Conservation (phyloP, 2,888 invertebrate species). For the Callyntrura sp. region DNA sequence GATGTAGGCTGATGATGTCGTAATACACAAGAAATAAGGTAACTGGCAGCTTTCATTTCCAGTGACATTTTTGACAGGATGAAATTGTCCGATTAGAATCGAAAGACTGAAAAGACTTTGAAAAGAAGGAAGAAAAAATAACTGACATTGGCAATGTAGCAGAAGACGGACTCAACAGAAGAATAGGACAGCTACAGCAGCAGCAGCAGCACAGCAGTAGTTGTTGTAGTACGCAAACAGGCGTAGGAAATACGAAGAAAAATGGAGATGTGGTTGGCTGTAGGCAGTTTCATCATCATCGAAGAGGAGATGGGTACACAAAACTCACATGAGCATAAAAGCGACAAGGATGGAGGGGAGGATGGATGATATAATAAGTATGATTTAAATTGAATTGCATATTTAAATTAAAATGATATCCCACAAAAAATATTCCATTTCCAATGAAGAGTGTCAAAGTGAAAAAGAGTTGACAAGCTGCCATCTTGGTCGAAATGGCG, state of each 20-base stretch:
- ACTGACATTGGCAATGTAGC: constrained; percentile 41
- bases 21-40: constrained; percentile 58
- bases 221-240: neutral
- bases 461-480: constrained; percentile 49
- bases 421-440: constrained; percentile 8
- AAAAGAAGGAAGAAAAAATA: constrained; percentile 5
- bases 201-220: no score
- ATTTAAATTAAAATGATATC: constrained; percentile 21
- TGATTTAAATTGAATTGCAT: constrained; percentile 10
- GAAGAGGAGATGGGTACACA: neutral
- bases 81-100: constrained; percentile 75
- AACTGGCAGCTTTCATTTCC: constrained; percentile 72
- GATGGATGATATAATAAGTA: neutral
- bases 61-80: constrained; percentile 74
- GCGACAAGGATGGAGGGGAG: neutral
- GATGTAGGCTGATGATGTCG: constrained; percentile 62
- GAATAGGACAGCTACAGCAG: neutral
- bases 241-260: constrained; percentile 8
- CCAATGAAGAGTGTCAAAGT: constrained; percentile 7
- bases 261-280: neutral
- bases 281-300: neutral
- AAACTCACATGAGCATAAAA: neutral
- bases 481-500: neutral
- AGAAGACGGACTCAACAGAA: neutral
- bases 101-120: constrained; percentile 31